Conservation (phyloP, 1,140 invertebrate genomes). For the Megathymus violae region DNA sequence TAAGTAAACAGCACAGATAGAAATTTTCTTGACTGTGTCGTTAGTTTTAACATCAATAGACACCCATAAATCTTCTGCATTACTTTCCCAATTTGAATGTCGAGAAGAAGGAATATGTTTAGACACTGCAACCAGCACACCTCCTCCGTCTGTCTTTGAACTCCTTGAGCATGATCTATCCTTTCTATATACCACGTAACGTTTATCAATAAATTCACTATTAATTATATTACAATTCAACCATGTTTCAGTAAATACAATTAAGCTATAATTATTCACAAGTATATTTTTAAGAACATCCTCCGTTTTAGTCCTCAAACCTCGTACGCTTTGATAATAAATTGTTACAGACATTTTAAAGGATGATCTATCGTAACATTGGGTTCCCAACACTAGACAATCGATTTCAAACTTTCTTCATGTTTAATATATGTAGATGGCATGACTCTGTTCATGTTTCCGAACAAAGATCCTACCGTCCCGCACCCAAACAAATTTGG, state of each 20-base stretch:
- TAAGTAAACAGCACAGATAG: constrained; percentile 26
- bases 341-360: constrained; percentile 15
- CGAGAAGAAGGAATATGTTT: constrained; percentile 1
- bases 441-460: constrained; percentile 18
- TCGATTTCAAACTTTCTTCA: constrained; percentile 9
- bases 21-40: constrained; percentile 10
- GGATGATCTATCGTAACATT: not conserved
- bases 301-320: constrained; percentile 40
- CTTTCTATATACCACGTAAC: constrained; percentile 39
- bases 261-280: constrained; percentile 30
- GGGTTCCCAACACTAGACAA: not conserved
- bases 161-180: constrained; percentile 25
- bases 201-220: constrained; percentile 30
- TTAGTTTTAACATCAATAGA: constrained; percentile 9
- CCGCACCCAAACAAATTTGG: constrained; percentile 39
- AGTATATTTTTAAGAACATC: constrained; percentile 36
- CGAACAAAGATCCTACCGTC: constrained; percentile 33
- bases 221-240: constrained; percentile 31
- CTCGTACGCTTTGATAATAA: constrained; percentile 37
- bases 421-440: constrained; percentile 18
- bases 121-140: constrained; percentile 41
- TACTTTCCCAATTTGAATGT: constrained; percentile 13
- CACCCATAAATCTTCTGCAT: constrained; percentile 26
- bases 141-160: constrained; percentile 42
- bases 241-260: constrained; percentile 40